Evolutionary conservation across 2,797 vertebrate species (phyloP), one percentile per base, ranked within the genome.

Genomic region (Mastacembelus armatus): DNA sequence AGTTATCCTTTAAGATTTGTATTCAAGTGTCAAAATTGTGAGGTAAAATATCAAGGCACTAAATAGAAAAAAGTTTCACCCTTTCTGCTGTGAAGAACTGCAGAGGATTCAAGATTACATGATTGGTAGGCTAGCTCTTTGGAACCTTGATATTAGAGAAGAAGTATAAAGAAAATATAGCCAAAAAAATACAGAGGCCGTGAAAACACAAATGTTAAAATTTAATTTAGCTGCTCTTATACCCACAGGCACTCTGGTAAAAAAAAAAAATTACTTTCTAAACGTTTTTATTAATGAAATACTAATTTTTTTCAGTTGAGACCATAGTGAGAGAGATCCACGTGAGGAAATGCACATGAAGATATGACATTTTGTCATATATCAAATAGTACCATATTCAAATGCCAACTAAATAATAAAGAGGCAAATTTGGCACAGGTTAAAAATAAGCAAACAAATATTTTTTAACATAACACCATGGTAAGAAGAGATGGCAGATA

Each of bases 81-180:
- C 48, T 68, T 78, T 80, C 50, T 56, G 45, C 36, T 48, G 45
- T 26, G 19, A 55, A 26, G 47, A 64, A 38, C 55, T 64, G 59
- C 65, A 78, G 82, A 64, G 7, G 69, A 62, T 36, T 35, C 6
- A 27, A 29, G 54, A 73, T 59, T 30, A 63, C 43, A 58, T 22
- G 12, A 61, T 27, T 45, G 38, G 42, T 16, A 48, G 38, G 50
- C 62, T 15, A n/a, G n/a, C 57, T 40, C 29, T 59, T 52, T 30
- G 18, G 11, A 76, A 48, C 9, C n/a, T 62, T 24, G 14, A 16
- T 10, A 52, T 63, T 24, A 61, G 64, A 62, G n/a, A 21, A 14
- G n/a, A 35, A 42, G 35, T 50, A 40, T 54, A 30, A 52, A 63
- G 30, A 51, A 42, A 19, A 52, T 35, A 10, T 9, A 29, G 19